These are phyloP conservation scores for Trichogramma evanescens DNA, from an alignment of 2,888 invertebrate genomes.

Conservation along the genomic window DNA sequence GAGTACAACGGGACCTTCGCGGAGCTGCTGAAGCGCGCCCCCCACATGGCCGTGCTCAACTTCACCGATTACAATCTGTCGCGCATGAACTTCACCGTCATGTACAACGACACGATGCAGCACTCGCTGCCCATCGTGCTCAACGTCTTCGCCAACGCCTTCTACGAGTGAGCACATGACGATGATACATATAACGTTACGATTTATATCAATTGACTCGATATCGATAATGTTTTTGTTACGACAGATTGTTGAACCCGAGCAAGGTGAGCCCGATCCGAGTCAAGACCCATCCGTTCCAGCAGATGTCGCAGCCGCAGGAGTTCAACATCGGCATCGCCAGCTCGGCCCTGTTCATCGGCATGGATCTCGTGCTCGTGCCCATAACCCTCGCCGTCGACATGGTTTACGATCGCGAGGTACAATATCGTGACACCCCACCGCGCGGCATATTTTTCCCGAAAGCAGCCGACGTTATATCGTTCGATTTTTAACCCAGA, in stretches of 20 bases:
- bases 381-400: slow-evolving; percentile 72
- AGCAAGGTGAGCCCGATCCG: slow-evolving; percentile 50
- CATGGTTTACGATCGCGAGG: slow-evolving; percentile 78
- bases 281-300: slow-evolving; percentile 63
- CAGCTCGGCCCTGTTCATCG: slow-evolving; percentile 68
- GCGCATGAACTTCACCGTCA: slow-evolving; percentile 56
- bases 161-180: slow-evolving; percentile 55
- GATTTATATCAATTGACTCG: neutral
- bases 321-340: slow-evolving; percentile 67
- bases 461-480: neutral
- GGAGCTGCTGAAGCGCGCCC: slow-evolving; percentile 56
- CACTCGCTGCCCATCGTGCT: slow-evolving; percentile 72
- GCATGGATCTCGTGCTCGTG: slow-evolving; percentile 72
- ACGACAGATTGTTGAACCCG: slow-evolving; percentile 9
- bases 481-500: slow-evolving; percentile 50
- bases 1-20: slow-evolving; percentile 63
- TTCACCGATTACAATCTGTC: slow-evolving; percentile 50
- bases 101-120: slow-evolving; percentile 73
- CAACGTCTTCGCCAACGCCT: slow-evolving; percentile 64
- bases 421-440: slow-evolving; percentile 39
- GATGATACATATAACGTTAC: neutral
- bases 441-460: neutral
- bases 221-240: neutral
- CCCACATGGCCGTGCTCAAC: slow-evolving; percentile 63
- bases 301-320: slow-evolving; percentile 66